Evolutionary conservation across 2,113 vertebrate genomes (phyloP).

Genomic region (Dipodomys ordii): DNA sequence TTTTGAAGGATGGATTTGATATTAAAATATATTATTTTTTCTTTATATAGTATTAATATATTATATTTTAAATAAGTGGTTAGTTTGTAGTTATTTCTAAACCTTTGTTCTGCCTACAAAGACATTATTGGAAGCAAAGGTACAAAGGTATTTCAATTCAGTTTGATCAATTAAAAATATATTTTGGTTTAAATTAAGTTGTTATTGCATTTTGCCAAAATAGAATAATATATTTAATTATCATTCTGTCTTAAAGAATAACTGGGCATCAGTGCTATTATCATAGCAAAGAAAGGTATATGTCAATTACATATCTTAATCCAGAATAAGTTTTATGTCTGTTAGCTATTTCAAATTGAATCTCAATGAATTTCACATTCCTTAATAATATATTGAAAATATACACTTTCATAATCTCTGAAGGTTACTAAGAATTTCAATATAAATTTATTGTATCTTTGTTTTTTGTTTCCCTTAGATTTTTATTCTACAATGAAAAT

Average conservation of each 20-base stretch:
- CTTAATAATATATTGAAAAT: slow-evolving; percentile 28
- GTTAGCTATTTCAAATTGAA: slow-evolving; percentile 14
- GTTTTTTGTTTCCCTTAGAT: neutral
- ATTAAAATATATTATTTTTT: neutral
- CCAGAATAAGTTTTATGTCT: slow-evolving; percentile 15
- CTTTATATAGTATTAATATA: neutral
- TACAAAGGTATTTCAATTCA: neutral
- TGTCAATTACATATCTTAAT: neutral
- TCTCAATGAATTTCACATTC: slow-evolving; percentile 16
- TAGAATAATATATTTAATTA: neutral
- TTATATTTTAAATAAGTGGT: neutral
- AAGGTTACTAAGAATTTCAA: neutral
- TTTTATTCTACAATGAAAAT: neutral
- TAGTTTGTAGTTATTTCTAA: neutral
- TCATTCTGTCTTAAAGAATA: neutral
- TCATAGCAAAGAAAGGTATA: neutral
- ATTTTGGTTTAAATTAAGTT: neutral
- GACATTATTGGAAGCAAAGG: neutral
- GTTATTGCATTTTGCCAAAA: neutral
- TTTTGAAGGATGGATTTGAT: neutral
- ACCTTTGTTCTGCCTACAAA: neutral
- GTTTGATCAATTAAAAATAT: neutral
- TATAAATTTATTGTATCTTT: neutral
- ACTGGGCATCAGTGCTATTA: neutral
- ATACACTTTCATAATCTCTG: neutral